Base-by-base conservation (phyloP, 2,888 invertebrate species). In the Piscicola geometra region DNA sequence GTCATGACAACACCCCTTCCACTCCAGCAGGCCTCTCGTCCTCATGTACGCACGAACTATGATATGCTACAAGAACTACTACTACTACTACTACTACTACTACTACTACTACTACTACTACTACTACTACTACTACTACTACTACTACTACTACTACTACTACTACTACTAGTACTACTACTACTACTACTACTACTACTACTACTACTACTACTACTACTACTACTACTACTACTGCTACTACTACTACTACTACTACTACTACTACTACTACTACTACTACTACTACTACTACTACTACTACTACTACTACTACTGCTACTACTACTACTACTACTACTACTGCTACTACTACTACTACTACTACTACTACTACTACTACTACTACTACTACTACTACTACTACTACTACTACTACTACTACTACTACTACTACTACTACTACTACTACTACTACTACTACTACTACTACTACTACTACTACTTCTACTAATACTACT, bases 261-360 rank as follows among this genome's bases (percentile, higher is more conserved):
- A 64, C 66, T 64, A 64, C 66, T 64, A 64, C 66, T 64, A 64
- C 66, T 64, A 64, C 66, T 64, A 64, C 66, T 64, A 64, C 66
- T 64, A 64, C 66, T 64, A 64, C 66, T 64, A 64, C 66, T 64
- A 64, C 66, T 64, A 64, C 66, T 64, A 64, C 66, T 64, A 64
- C 66, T 64, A 64, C 66, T 64, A 64, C 66, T 64, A 64, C 66
- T 64, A 64, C 66, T 64, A 64, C 66, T 64, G n/a, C 66, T 64
- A 64, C 66, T 64, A 64, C 66, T 64, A 64, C 66, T 64, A 64
- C 66, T 64, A 64, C 66, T 64, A 64, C 66, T 64, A 64, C 66
- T 64, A 64, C 66, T 64, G n/a, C 66, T 64, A 64, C 66, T 64
- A 64, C 66, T 64, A 64, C 66, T 64, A 64, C 66, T 64, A 64